Conservation (phyloP, 2,113 vertebrate genomes). For the Elephas maximus region DNA sequence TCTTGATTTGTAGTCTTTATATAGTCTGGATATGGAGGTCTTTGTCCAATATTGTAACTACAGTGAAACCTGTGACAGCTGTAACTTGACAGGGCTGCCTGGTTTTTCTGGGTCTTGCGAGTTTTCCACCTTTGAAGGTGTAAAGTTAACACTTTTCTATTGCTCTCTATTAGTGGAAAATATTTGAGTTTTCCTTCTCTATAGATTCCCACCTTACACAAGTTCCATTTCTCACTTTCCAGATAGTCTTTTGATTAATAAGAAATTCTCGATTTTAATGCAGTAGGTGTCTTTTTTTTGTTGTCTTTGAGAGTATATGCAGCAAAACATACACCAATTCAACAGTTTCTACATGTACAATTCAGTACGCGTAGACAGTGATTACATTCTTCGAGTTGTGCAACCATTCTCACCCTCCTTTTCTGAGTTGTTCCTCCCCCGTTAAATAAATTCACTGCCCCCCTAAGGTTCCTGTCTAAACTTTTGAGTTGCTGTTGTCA, state of each 20-base stretch:
- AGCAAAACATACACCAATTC: background rate
- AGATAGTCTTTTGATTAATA: slow-evolving; percentile 32
- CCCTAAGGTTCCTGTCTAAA: no score
- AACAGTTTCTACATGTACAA: background rate
- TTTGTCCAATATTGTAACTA: slow-evolving; percentile 22
- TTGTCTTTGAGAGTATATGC: no score
- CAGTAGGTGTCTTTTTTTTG: background rate
- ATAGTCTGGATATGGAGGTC: background rate
- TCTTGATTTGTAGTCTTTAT: slow-evolving; percentile 29
- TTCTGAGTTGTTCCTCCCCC: no score
- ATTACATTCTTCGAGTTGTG: background rate
- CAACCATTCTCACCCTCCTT: no score
- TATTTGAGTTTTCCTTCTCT: background rate
- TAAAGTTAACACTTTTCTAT: background rate
- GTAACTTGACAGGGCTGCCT: no score
- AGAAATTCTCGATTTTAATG: slow-evolving; percentile 50
- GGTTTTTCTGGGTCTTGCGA: background rate
- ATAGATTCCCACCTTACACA: background rate
- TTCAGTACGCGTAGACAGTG: background rate
- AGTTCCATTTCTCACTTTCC: background rate
- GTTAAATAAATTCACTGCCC: no score
- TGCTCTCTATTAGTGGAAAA: background rate
- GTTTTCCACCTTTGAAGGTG: background rate
- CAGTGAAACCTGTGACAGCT: background rate
- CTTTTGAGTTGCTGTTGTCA: no score